A percentile compares a stretch with the other conserved stretches of the same genome.
Conservation (phyloP, 2,797 vertebrate genomes). For the Lutjanus argentimaculatus region DNA sequence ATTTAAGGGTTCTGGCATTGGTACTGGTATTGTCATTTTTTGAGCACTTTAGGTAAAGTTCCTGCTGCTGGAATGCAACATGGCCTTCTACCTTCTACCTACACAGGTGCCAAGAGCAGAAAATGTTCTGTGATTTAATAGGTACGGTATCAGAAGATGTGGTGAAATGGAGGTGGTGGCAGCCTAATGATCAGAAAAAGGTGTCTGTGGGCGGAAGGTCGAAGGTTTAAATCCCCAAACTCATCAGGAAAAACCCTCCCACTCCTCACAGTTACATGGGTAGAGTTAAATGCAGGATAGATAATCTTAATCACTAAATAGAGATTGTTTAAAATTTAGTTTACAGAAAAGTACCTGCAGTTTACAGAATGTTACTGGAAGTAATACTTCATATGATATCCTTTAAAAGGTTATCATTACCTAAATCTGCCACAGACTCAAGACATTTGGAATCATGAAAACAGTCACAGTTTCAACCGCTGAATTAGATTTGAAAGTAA, state of each 20-base stretch:
- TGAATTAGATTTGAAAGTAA: constrained; percentile 46
- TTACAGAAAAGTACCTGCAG: too few species aligned
- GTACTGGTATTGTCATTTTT: too few species aligned
- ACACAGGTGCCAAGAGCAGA: not conserved
- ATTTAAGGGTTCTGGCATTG: too few species aligned
- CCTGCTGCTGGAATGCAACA: not conserved
- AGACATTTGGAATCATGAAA: constrained; percentile 29
- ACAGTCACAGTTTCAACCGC: constrained; percentile 54
- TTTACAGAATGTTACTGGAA: constrained; percentile 26
- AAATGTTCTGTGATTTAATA: constrained; percentile 15
- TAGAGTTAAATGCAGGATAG: not conserved
- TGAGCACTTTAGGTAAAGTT: not conserved
- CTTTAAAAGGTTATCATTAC: not conserved
- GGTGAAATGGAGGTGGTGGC: constrained; percentile 14
- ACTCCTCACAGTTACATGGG: not conserved
- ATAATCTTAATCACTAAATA: not conserved
- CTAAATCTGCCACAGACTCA: constrained; percentile 25
- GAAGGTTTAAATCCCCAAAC: constrained; percentile 41
- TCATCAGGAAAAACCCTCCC: constrained; percentile 48
- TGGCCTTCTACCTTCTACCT: not conserved
- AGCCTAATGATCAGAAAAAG: constrained; percentile 37
- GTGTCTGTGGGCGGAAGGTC: constrained; percentile 31
- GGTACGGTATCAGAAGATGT: not conserved
- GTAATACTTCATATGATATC: not conserved
- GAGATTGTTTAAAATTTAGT: not conserved